Conservation (phyloP, 23 tunicate genomes). For the Aplidium turbinatum region DNA sequence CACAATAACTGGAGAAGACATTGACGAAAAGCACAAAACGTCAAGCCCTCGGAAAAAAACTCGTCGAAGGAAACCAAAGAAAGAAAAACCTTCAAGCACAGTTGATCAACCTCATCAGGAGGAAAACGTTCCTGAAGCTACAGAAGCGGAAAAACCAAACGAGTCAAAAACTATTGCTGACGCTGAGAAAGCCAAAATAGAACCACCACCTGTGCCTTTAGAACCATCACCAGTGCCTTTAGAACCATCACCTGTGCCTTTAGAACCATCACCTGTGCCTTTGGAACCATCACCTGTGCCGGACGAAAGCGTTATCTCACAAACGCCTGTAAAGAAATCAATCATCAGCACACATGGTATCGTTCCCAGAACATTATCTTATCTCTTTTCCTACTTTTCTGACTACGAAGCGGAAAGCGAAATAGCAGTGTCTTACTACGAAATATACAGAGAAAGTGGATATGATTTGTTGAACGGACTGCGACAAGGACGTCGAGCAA, state of each 20-base stretch:
- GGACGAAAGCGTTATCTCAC: no score
- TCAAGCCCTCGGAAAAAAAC: not conserved
- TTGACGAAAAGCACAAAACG: not conserved
- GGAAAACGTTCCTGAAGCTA: not conserved
- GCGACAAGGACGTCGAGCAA: slow-evolving; percentile 18
- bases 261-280: not conserved
- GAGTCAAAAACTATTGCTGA: no score
- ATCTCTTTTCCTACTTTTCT: slow-evolving; percentile 43
- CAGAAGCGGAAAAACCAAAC: no score
- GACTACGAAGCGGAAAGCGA: slow-evolving; percentile 32
- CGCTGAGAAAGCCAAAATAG: no score
- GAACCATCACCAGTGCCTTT: not conserved
- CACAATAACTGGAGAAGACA: slow-evolving; percentile 71
- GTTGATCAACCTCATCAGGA: not conserved
- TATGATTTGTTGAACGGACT: slow-evolving; percentile 73
- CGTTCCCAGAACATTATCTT: slow-evolving; percentile 46
- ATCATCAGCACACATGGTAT: slow-evolving; percentile 45
- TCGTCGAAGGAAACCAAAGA: not conserved
- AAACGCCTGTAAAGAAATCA: no score
- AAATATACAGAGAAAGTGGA: slow-evolving; percentile 85
- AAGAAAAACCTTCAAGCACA: not conserved
- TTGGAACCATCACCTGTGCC: not conserved
- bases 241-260: not conserved
- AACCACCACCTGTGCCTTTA: no score
- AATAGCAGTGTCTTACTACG: slow-evolving; percentile 69